phyloP scores from a whole-genome alignment of 2,888 invertebrate species.

The Perithous albicinctus region DNA sequence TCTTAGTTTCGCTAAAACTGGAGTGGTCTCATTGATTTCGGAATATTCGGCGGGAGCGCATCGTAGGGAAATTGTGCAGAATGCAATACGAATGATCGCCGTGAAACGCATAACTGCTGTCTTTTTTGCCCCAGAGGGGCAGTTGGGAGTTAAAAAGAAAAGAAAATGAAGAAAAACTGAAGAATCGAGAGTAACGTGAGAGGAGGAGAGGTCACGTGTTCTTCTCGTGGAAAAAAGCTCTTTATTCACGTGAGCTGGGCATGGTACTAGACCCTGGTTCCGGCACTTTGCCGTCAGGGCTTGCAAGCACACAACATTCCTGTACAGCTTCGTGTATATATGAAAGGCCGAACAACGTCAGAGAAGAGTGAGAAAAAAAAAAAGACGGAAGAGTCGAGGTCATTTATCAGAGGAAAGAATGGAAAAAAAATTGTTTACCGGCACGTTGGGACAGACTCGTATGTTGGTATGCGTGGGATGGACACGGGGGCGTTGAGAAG shows the following conservation, averaged over 20 bases:
- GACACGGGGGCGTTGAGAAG: slow-evolving; percentile 10
- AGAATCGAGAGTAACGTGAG: slow-evolving; percentile 34
- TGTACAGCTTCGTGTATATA: slow-evolving; percentile 9
- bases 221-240: slow-evolving; percentile 31
- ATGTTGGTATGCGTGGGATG: slow-evolving; percentile 11
- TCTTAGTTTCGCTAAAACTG: too few relatives aligned
- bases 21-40: not conserved
- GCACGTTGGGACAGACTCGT: slow-evolving; percentile 16
- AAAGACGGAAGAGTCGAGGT: slow-evolving; percentile 28
- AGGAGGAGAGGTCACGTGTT: slow-evolving; percentile 23
- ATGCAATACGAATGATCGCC: too few relatives aligned
- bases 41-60: not conserved
- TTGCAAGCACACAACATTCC: slow-evolving; percentile 7
- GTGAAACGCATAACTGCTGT: too few relatives aligned
- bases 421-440: slow-evolving; percentile 46
- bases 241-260: slow-evolving; percentile 31
- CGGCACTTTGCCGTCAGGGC: slow-evolving; percentile 41
- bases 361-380: slow-evolving; percentile 28
- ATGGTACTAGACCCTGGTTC: slow-evolving; percentile 19
- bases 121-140: too few relatives aligned
- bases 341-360: slow-evolving; percentile 17
- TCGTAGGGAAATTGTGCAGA: not conserved
- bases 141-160: too few relatives aligned
- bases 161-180: slow-evolving; percentile 11
- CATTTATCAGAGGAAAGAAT: slow-evolving; percentile 44